phyloP scores from a whole-genome alignment of 1,140 invertebrate species.

The Magallana gigas region DNA sequence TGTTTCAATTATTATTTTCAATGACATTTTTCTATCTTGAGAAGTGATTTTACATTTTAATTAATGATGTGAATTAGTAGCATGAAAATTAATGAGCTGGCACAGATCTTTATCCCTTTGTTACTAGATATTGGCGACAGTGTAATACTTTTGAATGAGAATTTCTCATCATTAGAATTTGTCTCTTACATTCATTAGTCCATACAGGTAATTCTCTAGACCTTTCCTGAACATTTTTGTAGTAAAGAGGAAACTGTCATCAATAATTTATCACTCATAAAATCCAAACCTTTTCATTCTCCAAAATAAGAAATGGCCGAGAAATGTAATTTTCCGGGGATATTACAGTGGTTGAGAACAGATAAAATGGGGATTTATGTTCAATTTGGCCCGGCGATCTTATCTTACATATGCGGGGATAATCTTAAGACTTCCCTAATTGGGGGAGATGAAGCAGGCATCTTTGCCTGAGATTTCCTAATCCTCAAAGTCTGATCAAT shows the following conservation, averaged over 20 bases:
- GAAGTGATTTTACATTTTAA: constrained; percentile 38
- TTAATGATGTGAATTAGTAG: constrained; percentile 31
- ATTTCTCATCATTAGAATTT: constrained; percentile 28
- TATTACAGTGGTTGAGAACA: constrained; percentile 44
- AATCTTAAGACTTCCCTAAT: constrained; percentile 45
- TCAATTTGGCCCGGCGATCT: constrained; percentile 49
- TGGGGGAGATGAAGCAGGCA: constrained; percentile 27
- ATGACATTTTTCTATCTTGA: constrained; percentile 34
- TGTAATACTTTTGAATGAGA: not conserved
- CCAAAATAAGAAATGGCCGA: constrained; percentile 15
- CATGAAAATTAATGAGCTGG: constrained; percentile 29
- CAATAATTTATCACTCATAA: constrained; percentile 27
- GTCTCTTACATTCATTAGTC: not conserved
- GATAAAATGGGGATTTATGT: constrained; percentile 48
- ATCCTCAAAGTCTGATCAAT: constrained; percentile 35
- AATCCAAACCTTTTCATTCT: constrained; percentile 30
- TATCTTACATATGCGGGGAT: constrained; percentile 47
- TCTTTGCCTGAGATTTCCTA: not conserved
- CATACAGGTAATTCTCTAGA: not conserved
- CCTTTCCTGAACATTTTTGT: constrained; percentile 16
- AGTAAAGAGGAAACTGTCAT: constrained; percentile 31
- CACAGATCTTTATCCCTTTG: constrained; percentile 19
- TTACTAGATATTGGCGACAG: constrained; percentile 25
- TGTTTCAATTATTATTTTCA: constrained; percentile 35
- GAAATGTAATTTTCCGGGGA: constrained; percentile 53